Conservation (phyloP, 2,797 vertebrate genomes). For the Diplodus sargus region DNA sequence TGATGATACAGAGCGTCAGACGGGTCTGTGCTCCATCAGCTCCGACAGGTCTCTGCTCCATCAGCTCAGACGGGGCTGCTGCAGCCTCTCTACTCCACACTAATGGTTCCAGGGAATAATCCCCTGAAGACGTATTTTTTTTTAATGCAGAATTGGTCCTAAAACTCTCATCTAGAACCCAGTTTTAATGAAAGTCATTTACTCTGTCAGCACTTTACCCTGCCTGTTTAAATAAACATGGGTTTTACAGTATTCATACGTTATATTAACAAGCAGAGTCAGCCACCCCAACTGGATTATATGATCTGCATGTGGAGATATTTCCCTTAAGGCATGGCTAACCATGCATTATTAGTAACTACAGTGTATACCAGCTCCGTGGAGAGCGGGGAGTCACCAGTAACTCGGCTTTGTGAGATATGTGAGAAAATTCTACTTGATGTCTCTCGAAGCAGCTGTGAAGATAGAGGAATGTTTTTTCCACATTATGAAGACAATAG, state of each 20-base stretch:
- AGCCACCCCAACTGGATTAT: background rate
- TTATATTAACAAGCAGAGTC: background rate
- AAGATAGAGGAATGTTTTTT: background rate
- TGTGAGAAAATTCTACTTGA: background rate
- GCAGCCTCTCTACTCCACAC: background rate
- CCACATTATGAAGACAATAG: background rate
- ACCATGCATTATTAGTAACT: background rate
- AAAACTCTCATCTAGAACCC: background rate
- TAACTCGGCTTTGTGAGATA: background rate
- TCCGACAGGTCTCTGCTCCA: background rate
- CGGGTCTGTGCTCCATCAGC: slow-evolving; percentile 1
- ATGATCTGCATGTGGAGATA: background rate
- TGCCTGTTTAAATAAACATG: background rate
- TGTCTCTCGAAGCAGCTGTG: background rate
- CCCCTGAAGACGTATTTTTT: background rate
- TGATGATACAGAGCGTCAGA: slow-evolving; percentile 23
- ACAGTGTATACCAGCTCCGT: background rate
- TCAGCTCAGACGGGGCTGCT: background rate
- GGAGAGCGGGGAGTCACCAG: background rate
- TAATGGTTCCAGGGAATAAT: background rate
- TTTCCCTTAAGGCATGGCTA: background rate
- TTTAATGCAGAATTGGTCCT: no score
- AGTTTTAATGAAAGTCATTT: background rate
- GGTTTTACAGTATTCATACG: background rate
- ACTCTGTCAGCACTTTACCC: background rate